A percentile compares a stretch with the other conserved stretches of the same genome.
phyloP scores from a whole-genome alignment of 2,797 vertebrate species.

The Orientallactaga sibirica region DNA sequence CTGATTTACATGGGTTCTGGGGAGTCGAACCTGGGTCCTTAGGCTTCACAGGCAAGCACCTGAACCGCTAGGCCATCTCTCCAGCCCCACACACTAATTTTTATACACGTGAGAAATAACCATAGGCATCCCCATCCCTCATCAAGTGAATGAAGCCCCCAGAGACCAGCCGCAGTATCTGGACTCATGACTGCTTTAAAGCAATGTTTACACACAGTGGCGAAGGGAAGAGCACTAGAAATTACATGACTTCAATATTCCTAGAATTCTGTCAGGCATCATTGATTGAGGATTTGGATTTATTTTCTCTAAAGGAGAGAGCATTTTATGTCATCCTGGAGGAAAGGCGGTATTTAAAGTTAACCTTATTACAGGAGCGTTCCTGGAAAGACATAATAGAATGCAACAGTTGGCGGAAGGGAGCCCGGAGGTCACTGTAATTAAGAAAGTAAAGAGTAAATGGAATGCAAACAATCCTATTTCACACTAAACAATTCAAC shows the following conservation, averaged over 20 bases:
- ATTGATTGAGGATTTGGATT: conserved; percentile 71
- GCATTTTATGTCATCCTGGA: conserved; percentile 75
- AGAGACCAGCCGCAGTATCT: not conserved
- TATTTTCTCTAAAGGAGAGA: conserved; percentile 77
- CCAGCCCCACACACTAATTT: not conserved
- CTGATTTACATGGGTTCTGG: too few relatives aligned
- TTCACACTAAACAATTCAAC: conserved; percentile 73
- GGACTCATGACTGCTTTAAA: not conserved
- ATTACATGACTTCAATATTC: conserved; percentile 54
- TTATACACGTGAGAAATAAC: conserved; percentile 5
- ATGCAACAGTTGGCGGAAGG: conserved; percentile 64
- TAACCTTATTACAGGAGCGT: conserved; percentile 75
- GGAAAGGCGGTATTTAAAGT: conserved; percentile 80
- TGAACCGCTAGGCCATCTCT: too few relatives aligned
- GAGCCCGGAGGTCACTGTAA: conserved; percentile 79
- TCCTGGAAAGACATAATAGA: conserved; percentile 74
- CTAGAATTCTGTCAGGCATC: conserved; percentile 69
- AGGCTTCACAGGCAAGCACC: too few relatives aligned
- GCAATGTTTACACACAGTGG: not conserved
- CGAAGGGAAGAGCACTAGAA: not conserved
- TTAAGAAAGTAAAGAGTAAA: conserved; percentile 76
- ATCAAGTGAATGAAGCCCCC: not conserved
- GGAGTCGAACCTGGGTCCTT: too few relatives aligned
- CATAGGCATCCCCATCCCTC: not conserved
- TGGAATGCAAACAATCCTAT: conserved; percentile 78